A percentile compares a stretch with the other conserved stretches of the same genome.
These are phyloP conservation scores for Apamea anceps DNA, from an alignment of 2,888 invertebrate genomes.

Conservation along the genomic window DNA sequence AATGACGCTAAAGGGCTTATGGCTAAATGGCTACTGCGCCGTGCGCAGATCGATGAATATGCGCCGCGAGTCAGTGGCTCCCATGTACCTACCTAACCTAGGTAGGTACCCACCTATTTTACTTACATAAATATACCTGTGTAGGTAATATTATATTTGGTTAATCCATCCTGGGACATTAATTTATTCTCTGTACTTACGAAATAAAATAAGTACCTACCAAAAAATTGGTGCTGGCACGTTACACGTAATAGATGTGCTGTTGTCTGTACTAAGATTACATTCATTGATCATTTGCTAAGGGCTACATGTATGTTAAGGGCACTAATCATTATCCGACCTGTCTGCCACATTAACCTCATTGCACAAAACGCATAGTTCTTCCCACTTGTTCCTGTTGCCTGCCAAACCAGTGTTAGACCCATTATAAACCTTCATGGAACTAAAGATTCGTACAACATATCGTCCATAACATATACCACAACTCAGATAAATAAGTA, in stretches of 20 bases:
- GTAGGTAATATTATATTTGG: neutral
- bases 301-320: neutral
- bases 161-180: neutral
- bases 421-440: neutral
- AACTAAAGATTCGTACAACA: neutral
- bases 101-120: neutral
- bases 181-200: neutral
- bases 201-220: neutral
- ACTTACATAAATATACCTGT: neutral
- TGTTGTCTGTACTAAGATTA: neutral
- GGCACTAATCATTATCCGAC: neutral
- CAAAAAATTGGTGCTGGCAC: neutral
- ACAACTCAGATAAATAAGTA: slow-evolving; percentile 2
- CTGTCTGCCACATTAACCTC: neutral
- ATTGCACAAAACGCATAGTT: neutral
- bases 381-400: neutral
- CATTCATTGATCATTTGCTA: neutral
- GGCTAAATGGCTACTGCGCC: slow-evolving; percentile 46
- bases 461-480: neutral
- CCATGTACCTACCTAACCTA: slow-evolving; percentile 12
- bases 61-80: slow-evolving; percentile 40
- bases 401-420: neutral
- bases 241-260: neutral
- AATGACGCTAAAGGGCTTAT: slow-evolving; percentile 37
- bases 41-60: slow-evolving; percentile 55